Evolutionary conservation across 2,797 vertebrate species (phyloP).

Genomic region (Lutjanus argentimaculatus): DNA sequence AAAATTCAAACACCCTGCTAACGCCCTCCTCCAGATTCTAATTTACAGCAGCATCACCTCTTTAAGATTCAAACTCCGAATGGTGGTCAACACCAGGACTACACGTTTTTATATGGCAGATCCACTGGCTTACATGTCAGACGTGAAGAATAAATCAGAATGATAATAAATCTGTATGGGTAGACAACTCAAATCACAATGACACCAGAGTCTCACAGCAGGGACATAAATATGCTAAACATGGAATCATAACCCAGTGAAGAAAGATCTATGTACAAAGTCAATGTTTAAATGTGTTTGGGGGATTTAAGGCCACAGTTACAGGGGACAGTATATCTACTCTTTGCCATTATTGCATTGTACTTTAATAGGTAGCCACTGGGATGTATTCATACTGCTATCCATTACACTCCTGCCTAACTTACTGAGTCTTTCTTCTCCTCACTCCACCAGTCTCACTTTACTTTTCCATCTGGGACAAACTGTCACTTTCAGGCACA

Average conservation of each 20-base stretch:
- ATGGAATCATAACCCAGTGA: conserved; percentile 71
- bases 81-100: conserved; percentile 76
- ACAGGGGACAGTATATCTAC: conserved; percentile 71
- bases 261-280: conserved; percentile 78
- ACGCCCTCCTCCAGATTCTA: conserved; percentile 45
- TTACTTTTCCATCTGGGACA: conserved; percentile 26
- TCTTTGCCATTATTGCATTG: conserved; percentile 79
- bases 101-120: conserved; percentile 37
- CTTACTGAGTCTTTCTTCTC: conserved; percentile 64
- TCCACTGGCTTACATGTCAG: conserved; percentile 57
- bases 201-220: conserved; percentile 68
- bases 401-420: conserved; percentile 50
- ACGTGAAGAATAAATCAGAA: conserved; percentile 45
- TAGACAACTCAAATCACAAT: conserved; percentile 67
- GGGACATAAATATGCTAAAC: conserved; percentile 74
- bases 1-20: conserved; percentile 13
- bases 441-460: conserved; percentile 25
- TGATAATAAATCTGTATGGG: conserved; percentile 59
- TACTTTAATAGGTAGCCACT: conserved; percentile 54
- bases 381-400: conserved; percentile 52
- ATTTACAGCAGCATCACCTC: conserved; percentile 72
- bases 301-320: conserved; percentile 83
- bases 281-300: conserved; percentile 66
- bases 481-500: conserved; percentile 44
- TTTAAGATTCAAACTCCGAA: conserved; percentile 47